Evolutionary conservation across 2,888 invertebrate genomes (phyloP).

Genomic region (Trypoxylon attenuatum): DNA sequence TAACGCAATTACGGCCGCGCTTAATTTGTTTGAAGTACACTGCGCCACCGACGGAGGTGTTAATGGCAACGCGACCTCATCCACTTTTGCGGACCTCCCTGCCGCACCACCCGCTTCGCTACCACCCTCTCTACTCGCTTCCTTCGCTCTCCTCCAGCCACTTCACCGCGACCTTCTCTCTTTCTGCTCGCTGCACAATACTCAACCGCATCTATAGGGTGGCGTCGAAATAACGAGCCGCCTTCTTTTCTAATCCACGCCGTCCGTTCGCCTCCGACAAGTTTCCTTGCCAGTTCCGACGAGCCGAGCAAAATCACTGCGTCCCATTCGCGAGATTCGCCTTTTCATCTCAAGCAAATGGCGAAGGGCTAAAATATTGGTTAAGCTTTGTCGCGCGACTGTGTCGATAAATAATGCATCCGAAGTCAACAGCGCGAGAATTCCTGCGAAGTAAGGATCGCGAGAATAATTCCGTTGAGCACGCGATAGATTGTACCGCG

Average conservation of each 20-base stretch:
- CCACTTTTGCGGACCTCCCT: conserved; percentile 46
- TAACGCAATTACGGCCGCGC: conserved; percentile 70
- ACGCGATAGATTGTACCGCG: conserved; percentile 20
- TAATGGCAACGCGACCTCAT: conserved; percentile 67
- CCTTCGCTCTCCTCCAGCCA: conserved; percentile 18
- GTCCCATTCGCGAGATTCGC: no score
- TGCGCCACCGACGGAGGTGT: conserved; percentile 66
- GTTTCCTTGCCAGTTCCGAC: no score
- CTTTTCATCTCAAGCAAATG: no score
- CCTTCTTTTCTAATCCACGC: conserved; percentile 1
- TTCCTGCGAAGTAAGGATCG: conserved; percentile 49
- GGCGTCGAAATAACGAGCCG: conserved; percentile 19
- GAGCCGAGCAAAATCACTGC: no score
- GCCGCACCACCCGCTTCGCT: conserved; percentile 31
- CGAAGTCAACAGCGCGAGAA: no score
- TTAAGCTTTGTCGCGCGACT: conserved; percentile 21
- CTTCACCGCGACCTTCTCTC: conserved; percentile 16
- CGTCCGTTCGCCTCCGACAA: no score
- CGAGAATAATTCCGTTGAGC: conserved; percentile 26
- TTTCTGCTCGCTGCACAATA: conserved; percentile 38
- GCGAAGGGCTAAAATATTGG: conserved; percentile 22
- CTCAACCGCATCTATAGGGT: conserved; percentile 18
- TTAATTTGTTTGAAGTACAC: conserved; percentile 73
- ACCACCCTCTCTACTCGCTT: conserved; percentile 7
- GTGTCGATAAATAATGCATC: no score